A percentile compares a stretch with the other conserved stretches of the same genome.
Conservation (phyloP, 2,888 invertebrate genomes). For the Epinotia brunnichana region DNA sequence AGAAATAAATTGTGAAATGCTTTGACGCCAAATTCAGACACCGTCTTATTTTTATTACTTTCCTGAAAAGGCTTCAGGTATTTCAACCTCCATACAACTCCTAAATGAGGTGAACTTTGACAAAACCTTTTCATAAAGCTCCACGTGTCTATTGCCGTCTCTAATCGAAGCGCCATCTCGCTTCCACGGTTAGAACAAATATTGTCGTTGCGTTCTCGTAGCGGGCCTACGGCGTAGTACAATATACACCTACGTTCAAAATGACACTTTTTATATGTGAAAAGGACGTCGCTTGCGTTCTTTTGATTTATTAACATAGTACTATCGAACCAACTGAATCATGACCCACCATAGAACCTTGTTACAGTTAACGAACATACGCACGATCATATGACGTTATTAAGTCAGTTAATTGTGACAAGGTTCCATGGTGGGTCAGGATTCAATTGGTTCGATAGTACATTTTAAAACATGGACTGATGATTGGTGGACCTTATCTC, state of each 20-base stretch:
- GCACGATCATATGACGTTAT: no score
- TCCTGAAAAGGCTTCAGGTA: background rate
- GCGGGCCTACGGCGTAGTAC: constrained; percentile 43
- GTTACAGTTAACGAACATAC: no score
- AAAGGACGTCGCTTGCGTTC: background rate
- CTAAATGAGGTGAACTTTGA: constrained; percentile 10
- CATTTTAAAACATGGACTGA: background rate
- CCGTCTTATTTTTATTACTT: background rate
- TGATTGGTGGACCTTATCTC: background rate
- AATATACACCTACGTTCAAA: background rate
- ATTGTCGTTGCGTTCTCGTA: constrained; percentile 38
- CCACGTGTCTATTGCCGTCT: constrained; percentile 24
- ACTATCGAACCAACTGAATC: no score
- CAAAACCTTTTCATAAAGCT: background rate
- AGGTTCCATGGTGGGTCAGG: no score
- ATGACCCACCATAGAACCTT: no score
- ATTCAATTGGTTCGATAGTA: no score
- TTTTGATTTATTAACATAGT: background rate
- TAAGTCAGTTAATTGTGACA: no score
- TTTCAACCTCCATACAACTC: background rate
- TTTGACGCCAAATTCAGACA: background rate
- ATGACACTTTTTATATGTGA: background rate
- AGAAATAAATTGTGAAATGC: no score
- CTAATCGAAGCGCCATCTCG: constrained; percentile 6
- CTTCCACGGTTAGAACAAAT: constrained; percentile 33